Evolutionary conservation across 2,113 vertebrate species (phyloP), one percentile per base, ranked within the genome.

Genomic region (Sander vitreus): DNA sequence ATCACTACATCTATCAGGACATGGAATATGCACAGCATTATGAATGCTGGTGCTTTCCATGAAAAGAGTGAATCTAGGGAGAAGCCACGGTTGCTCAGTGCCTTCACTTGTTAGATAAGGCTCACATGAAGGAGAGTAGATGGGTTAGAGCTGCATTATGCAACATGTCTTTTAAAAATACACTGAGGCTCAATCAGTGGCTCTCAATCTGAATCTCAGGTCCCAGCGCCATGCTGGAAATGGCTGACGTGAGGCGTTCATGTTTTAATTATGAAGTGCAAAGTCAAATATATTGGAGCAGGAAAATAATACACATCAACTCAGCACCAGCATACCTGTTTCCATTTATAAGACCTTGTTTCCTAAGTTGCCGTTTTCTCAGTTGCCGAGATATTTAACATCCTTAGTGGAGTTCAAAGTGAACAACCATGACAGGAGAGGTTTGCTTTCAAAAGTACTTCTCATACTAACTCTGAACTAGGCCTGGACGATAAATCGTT

Each of bases 1-100:
- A 85, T 79, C 48, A n/a, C 23, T 51, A 25, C 54, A 48, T 59
- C 33, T 51, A 45, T 72, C 59, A 64, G 25, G 25, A 53, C 12
- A 23, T n/a, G 10, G 53, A 14, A 6, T n/a, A 43, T 43, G n/a
- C 30, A 15, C 1, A 62, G 62, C 16, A 66, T 53, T 63, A 48
- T 62, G 33, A 69, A 74, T 76, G 27, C 59, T 30, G 30, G 18
- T 13, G 16, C 27, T 70, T 45, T 23, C 6, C 27, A 57, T 21
- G 27, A 21, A 33, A 36, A 25, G 39, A 5, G 18, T 6, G n/a
- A 51, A 25, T 51, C 16, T n/a, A 68, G n/a, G 43, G 16, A 57
- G 30, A 67, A 33, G 62, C 70, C 30, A 21, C 19, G n/a, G 21
- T 21, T 60, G 48, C 47, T 53, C n/a, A 18, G 45, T 36, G 57